Evolutionary conservation across 1,140 invertebrate genomes (phyloP).

Genomic region (Gonioctena quinquepunctata): DNA sequence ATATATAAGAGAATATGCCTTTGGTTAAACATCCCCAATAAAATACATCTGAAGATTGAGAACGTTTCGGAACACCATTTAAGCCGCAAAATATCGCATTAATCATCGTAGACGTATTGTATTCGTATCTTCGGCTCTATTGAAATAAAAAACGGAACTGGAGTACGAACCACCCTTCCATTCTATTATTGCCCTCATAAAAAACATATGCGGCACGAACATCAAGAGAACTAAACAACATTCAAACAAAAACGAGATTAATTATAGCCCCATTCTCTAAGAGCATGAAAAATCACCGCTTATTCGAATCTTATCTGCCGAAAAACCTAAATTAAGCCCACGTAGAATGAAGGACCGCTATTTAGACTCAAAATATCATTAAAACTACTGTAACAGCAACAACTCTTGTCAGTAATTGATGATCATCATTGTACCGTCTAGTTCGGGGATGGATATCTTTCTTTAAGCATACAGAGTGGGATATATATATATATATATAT

Average conservation of each 20-base stretch:
- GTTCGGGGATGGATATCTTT: background rate
- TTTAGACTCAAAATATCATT: conserved; percentile 10
- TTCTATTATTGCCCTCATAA: too few relatives aligned
- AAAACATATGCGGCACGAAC: background rate
- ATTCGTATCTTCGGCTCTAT: too few relatives aligned
- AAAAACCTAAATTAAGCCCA: background rate
- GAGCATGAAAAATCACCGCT: background rate
- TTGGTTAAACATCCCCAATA: too few relatives aligned
- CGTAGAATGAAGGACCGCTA: conserved; percentile 1
- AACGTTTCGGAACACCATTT: too few relatives aligned
- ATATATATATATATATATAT: too few relatives aligned
- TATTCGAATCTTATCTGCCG: background rate
- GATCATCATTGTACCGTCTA: conserved; percentile 1
- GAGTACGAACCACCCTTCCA: too few relatives aligned
- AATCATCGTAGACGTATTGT: too few relatives aligned
- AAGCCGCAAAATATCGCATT: too few relatives aligned
- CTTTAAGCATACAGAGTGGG: conserved; percentile 10
- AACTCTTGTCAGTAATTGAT: conserved; percentile 5
- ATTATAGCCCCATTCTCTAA: background rate
- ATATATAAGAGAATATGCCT: too few relatives aligned
- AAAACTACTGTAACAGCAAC: conserved; percentile 7
- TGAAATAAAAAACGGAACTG: too few relatives aligned
- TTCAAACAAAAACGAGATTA: background rate
- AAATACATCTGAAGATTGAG: too few relatives aligned
- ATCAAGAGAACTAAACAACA: background rate